Conservation (phyloP, 2,113 vertebrate genomes). For the Psophia crepitans region DNA sequence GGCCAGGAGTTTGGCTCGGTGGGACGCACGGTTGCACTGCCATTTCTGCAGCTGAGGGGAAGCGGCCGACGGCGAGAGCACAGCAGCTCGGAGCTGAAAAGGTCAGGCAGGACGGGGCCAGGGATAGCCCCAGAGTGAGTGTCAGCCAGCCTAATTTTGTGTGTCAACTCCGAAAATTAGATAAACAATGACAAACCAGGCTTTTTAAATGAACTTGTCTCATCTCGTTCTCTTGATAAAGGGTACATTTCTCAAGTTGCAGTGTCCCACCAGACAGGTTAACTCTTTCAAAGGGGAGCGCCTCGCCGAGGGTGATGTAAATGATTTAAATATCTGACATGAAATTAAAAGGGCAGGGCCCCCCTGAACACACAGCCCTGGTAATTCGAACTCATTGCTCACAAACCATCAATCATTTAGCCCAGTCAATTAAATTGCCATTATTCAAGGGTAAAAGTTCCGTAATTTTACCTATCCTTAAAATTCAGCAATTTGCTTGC, state of each 20-base stretch:
- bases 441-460: constrained; percentile 33
- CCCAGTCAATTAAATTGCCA: constrained; percentile 18
- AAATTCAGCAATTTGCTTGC: background rate
- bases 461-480: background rate
- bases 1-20: background rate
- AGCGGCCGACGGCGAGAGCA: background rate
- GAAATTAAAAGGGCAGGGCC: constrained; percentile 55
- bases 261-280: constrained; percentile 56
- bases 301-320: background rate
- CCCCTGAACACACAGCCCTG: background rate
- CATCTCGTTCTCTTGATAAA: constrained; percentile 81
- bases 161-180: constrained; percentile 85
- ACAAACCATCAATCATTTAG: constrained; percentile 48
- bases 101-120: constrained; percentile 71
- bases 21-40: background rate
- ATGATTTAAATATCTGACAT: constrained; percentile 29
- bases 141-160: constrained; percentile 81
- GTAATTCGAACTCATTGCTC: constrained; percentile 29
- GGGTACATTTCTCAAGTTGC: constrained; percentile 57
- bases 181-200: constrained; percentile 81
- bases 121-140: constrained; percentile 66
- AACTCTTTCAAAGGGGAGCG: constrained; percentile 64
- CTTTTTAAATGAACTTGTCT: constrained; percentile 90
- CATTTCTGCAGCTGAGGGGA: background rate
- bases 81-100: constrained; percentile 22